Evolutionary conservation across 2,113 vertebrate species (phyloP).

Genomic region (Aphelocoma coerulescens): DNA sequence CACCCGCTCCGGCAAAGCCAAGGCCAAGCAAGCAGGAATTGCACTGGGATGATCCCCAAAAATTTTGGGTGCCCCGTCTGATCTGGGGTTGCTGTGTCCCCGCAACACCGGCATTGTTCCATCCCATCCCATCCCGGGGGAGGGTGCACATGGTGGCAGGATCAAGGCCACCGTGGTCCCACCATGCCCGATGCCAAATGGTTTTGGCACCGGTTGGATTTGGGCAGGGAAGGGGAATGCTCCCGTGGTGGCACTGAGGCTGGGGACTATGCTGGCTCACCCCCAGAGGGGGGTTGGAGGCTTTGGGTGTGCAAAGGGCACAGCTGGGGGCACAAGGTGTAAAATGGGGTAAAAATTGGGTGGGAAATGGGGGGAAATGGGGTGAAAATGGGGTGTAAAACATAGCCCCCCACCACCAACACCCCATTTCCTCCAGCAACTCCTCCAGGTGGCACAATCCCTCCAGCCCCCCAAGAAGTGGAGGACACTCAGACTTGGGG

Average conservation of each 20-base stretch:
- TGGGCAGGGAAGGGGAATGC: not conserved
- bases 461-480: not conserved
- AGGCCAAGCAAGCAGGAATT: rapidly evolving
- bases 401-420: rapidly evolving
- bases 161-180: rapidly evolving
- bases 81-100: rapidly evolving
- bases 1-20: rapidly evolving
- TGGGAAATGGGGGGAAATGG: not conserved
- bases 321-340: not conserved
- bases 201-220: not conserved
- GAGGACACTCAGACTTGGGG: not conserved
- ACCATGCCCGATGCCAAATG: rapidly evolving
- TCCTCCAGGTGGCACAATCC: not conserved
- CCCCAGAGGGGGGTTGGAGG: rapidly evolving
- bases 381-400: not conserved
- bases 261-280: not conserved
- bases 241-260: rapidly evolving
- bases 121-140: not conserved
- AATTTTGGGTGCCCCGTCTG: not conserved
- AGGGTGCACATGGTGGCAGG: rapidly evolving
- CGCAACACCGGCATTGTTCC: rapidly evolving
- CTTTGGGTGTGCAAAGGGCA: not conserved
- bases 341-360: not conserved
- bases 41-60: not conserved
- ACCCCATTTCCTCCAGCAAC: not conserved